Evolutionary conservation across 2,113 vertebrate species (phyloP).

Genomic region (Cervus canadensis): DNA sequence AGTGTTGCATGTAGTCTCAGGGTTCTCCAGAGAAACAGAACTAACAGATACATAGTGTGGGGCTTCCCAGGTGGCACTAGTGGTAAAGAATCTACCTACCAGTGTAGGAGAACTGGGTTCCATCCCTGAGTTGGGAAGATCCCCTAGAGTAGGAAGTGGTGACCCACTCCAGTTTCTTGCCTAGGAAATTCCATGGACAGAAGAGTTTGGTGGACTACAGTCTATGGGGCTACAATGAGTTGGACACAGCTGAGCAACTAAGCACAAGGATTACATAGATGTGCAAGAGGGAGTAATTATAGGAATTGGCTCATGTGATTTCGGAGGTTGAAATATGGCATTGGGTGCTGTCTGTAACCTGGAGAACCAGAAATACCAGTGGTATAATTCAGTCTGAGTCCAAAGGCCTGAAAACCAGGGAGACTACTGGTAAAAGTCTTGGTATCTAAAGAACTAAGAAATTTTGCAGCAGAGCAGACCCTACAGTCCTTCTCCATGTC

Average conservation of each 20-base stretch:
- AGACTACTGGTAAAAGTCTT: background rate
- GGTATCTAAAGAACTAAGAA: background rate
- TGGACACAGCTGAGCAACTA: background rate
- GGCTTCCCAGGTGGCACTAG: background rate
- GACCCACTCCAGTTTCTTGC: background rate
- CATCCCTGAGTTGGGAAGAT: background rate
- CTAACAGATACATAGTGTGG: background rate
- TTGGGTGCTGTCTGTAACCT: background rate
- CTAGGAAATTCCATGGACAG: background rate
- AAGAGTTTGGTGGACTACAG: background rate
- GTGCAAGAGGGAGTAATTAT: background rate
- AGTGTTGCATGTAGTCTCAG: background rate
- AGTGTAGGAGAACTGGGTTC: background rate
- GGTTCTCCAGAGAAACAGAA: background rate
- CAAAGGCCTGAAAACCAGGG: background rate
- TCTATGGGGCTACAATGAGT: background rate
- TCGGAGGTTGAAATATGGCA: background rate
- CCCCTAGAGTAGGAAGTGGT: background rate
- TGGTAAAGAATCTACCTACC: background rate
- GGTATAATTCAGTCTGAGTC: background rate
- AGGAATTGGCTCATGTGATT: background rate
- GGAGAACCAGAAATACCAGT: background rate
- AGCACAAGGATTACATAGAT: background rate
- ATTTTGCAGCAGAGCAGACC: background rate
- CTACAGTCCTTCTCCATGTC: background rate